Evolutionary conservation across 2,113 vertebrate genomes (phyloP).

Genomic region (Camelus bactrianus): DNA sequence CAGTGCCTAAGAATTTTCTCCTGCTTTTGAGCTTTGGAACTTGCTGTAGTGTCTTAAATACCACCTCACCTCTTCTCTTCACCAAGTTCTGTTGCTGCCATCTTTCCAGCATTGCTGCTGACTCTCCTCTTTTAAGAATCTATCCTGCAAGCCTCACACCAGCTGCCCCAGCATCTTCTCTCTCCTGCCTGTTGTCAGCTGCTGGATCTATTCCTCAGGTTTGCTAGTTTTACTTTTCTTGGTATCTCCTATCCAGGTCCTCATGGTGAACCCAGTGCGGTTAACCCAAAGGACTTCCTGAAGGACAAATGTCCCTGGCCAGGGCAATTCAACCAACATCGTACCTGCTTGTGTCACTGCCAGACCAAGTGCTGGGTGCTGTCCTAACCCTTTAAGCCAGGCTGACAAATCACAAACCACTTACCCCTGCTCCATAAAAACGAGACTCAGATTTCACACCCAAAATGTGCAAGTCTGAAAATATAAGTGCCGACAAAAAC

Average conservation of each 20-base stretch:
- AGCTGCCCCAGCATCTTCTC: not conserved
- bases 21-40: not conserved
- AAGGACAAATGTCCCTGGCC: not conserved
- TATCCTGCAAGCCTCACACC: no score
- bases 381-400: not conserved
- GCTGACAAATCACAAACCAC: not conserved
- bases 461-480: not conserved
- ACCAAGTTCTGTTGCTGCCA: not conserved
- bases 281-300: not conserved
- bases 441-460: not conserved
- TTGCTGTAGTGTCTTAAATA: not conserved
- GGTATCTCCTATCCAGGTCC: not conserved
- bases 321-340: not conserved
- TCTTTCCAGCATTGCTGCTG: not conserved
- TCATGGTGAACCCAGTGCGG: not conserved
- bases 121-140: not conserved
- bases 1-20: not conserved
- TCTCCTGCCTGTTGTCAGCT: no score
- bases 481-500: not conserved
- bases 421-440: not conserved
- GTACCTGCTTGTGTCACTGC: not conserved
- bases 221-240: not conserved
- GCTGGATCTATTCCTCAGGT: not conserved
- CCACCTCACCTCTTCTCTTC: not conserved
- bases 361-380: not conserved